Percentiles rank a stretch among this genome's conserved stretches.
These are phyloP conservation scores for Bucorvus abyssinicus DNA, from an alignment of 2,797 vertebrate species.

Conservation along the genomic window DNA sequence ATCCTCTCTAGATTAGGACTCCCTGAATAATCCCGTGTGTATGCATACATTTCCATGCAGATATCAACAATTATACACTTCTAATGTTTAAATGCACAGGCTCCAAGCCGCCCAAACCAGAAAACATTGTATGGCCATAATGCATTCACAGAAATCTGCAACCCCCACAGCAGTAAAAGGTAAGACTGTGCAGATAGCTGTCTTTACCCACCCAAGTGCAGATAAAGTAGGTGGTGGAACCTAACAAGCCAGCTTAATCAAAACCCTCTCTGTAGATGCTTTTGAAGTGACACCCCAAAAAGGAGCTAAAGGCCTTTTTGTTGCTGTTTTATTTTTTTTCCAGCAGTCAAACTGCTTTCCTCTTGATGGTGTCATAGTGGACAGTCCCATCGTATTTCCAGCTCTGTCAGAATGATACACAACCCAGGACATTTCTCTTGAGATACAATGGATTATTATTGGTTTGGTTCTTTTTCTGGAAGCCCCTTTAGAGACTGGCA, in stretches of 20 bases:
- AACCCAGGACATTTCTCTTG: not conserved
- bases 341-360: not conserved
- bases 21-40: not conserved
- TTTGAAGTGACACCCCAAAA: not conserved
- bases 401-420: not conserved
- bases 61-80: not conserved
- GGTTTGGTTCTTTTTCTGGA: not conserved
- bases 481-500: not conserved
- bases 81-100: not conserved
- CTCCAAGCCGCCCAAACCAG: not conserved
- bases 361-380: not conserved
- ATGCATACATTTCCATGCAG: not conserved
- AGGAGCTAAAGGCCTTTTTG: not conserved
- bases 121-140: not conserved
- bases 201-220: not conserved
- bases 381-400: not conserved
- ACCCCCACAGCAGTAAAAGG: not conserved
- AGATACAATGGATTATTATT: not conserved
- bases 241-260: not conserved
- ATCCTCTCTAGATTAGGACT: not conserved
- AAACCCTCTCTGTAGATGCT: not conserved
- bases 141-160: not conserved
- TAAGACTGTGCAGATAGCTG: not conserved
- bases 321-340: not conserved
- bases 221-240: not conserved